phyloP scores from a whole-genome alignment of 2,888 invertebrate genomes.

The Drosophila picticornis region DNA sequence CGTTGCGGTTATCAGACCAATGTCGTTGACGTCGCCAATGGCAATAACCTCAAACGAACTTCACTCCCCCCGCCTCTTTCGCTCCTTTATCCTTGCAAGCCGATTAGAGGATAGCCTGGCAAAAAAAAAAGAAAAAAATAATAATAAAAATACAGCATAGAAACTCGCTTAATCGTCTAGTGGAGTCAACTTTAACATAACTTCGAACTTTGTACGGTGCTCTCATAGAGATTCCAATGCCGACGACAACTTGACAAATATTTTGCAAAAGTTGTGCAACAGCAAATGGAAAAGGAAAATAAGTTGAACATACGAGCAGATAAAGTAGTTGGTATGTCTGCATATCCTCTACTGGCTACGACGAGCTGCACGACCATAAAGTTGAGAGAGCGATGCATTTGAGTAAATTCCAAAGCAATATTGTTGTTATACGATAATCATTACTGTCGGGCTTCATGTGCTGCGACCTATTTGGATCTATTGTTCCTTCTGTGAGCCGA shows the following conservation, averaged over 20 bases:
- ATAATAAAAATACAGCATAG: slow-evolving; percentile 15
- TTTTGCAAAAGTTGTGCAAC: slow-evolving; percentile 43
- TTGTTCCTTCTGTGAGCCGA: background rate
- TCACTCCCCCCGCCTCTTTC: background rate
- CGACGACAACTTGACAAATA: slow-evolving; percentile 61
- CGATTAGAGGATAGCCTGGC: slow-evolving; percentile 17
- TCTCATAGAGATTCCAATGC: slow-evolving; percentile 54
- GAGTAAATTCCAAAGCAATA: slow-evolving; percentile 1
- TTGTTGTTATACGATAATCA: background rate
- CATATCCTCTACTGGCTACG: background rate
- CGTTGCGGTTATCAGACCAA: slow-evolving; percentile 35
- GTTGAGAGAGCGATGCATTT: background rate
- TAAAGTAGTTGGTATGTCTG: background rate
- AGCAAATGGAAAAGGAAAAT: slow-evolving; percentile 1
- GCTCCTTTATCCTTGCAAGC: background rate
- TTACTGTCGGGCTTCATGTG: background rate
- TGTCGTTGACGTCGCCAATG: slow-evolving; percentile 25
- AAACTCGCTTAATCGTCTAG: slow-evolving; percentile 40
- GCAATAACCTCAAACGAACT: slow-evolving; percentile 3
- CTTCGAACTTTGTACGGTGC: slow-evolving; percentile 36
- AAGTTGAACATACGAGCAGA: background rate
- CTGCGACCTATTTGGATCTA: background rate
- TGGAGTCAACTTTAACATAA: slow-evolving; percentile 55
- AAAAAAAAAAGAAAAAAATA: background rate
- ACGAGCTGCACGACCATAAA: background rate